A percentile compares a stretch with the other conserved stretches of the same genome.
Evolutionary conservation across 2,888 invertebrate species (phyloP).

Genomic region (Malacosoma neustria): DNA sequence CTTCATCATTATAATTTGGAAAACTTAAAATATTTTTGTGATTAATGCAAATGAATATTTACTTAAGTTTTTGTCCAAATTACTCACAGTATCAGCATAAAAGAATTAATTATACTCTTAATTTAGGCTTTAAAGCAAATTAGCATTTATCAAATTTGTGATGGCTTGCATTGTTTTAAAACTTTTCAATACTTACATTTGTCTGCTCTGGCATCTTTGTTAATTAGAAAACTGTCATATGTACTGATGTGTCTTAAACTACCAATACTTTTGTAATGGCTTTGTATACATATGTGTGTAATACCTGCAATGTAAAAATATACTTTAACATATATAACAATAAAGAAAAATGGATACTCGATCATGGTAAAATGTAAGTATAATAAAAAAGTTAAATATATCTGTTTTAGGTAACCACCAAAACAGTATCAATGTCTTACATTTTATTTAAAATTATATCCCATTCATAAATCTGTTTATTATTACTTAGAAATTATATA

Average conservation of each 20-base stretch:
- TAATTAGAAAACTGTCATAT: not conserved
- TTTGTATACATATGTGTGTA: not conserved
- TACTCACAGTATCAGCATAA: not conserved
- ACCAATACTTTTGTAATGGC: not conserved
- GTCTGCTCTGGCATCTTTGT: not conserved
- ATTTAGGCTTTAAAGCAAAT: not conserved
- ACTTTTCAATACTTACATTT: not conserved
- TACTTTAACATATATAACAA: too few species aligned
- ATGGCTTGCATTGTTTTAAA: not conserved
- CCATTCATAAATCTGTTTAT: too few species aligned
- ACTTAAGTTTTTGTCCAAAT: not conserved
- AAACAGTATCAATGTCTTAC: too few species aligned
- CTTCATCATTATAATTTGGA: too few species aligned
- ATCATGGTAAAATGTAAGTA: too few species aligned
- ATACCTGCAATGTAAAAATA: not conserved
- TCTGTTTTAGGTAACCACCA: too few species aligned
- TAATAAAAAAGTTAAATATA: too few species aligned
- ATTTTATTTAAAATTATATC: too few species aligned
- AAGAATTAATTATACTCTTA: not conserved
- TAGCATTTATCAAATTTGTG: not conserved
- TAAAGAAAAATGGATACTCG: too few species aligned
- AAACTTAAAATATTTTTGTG: too few species aligned
- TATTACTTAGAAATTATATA: too few species aligned
- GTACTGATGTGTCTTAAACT: not conserved
- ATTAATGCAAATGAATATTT: too few species aligned